Evolutionary conservation across 2,113 vertebrate species (phyloP), one percentile per base, ranked within the genome.

Genomic region (Hemiscyllium ocellatum): DNA sequence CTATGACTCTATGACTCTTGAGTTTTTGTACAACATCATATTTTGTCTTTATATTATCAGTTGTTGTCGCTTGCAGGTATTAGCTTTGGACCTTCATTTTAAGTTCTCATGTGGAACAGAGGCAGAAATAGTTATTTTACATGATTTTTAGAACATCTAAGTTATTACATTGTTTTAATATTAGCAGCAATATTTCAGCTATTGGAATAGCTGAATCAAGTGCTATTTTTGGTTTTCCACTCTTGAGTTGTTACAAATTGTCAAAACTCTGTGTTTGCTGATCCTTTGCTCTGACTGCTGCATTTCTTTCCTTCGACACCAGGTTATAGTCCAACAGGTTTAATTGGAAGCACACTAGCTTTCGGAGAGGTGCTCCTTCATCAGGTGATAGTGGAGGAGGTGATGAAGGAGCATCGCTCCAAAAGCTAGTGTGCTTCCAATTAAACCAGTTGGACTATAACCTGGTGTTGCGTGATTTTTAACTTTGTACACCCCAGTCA

Each of bases 41-140:
- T 52, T 13, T 50, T 52, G 85, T 24, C 24, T 87, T 87, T 87
- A 26, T 22, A 26, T 52, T 87, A 3, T 20, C 50, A 52, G 8
- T 0, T 10, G 6, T 29, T 26, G 17, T 42, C 2, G 12, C 26
- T 24, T 86, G 50, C 83, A 26, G 47, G 20, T 26, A 22, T 29
- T 26, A 56, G 85, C 26, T 87, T 24, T 8, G 8, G 5, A 65
- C 19, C 33, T 90, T 90, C 52, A n/a, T 90, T 29, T 24, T 61
- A 65, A 90, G 87, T 65, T 90, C 85, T 87, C 50, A 87, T 90
- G n/a, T 90, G 17, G 29, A 90, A 33, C 86, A 89, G 22, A 89
- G 42, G 47, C 50, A 56, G 2, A 29, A 89, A 50, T 2, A 65
- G 87, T 61, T n/a, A 90, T 90, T 65, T n/a, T 65, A 13, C 33